phyloP scores from a whole-genome alignment of 1,140 invertebrate species.

The Coptotermes formosanus region DNA sequence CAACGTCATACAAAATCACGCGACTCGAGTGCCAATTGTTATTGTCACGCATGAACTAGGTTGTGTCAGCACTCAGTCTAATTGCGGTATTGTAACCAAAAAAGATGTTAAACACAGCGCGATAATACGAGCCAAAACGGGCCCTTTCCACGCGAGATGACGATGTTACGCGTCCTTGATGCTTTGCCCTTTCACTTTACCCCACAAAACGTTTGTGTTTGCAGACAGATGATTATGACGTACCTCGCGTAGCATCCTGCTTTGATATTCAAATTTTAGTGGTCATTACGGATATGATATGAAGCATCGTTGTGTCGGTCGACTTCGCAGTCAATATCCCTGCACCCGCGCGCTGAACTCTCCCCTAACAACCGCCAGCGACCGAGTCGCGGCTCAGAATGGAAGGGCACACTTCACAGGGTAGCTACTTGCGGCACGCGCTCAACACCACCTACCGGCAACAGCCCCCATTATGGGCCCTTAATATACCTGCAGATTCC shows the following conservation, averaged over 20 bases:
- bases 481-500: neutral
- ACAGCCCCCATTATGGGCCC: neutral
- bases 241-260: neutral
- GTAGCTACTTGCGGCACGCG: neutral
- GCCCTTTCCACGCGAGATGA: neutral
- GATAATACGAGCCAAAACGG: neutral
- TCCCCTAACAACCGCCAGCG: neutral
- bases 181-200: neutral
- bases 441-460: neutral
- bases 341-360: neutral
- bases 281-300: neutral
- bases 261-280: constrained; percentile 3
- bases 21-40: neutral
- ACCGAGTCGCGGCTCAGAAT: neutral
- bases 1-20: constrained; percentile 4
- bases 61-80: neutral
- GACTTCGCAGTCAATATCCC: too few relatives aligned
- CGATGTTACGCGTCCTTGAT: neutral
- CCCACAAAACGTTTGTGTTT: neutral
- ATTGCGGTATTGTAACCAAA: neutral
- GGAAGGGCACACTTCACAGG: neutral
- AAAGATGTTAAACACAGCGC: neutral
- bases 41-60: neutral
- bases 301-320: neutral
- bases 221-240: neutral